Evolutionary conservation across 2,797 vertebrate genomes (phyloP).

Genomic region (Crenuchus spilurus): DNA sequence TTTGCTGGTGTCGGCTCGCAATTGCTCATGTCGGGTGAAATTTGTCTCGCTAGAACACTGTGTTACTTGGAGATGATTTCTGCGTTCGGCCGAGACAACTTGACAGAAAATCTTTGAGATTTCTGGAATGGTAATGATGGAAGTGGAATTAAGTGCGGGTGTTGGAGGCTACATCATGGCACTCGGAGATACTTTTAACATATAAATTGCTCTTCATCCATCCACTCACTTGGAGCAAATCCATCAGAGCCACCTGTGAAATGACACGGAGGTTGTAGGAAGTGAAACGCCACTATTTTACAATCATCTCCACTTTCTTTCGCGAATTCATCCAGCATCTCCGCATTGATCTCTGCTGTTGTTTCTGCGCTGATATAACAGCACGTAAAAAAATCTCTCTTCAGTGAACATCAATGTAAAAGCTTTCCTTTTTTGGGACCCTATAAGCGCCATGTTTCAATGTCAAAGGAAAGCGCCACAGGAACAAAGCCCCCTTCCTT

Average conservation of each 20-base stretch:
- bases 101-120: constrained; percentile 76
- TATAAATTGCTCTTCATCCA: constrained; percentile 66
- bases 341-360: constrained; percentile 16
- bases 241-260: constrained; percentile 60
- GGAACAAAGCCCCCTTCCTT: constrained; percentile 45
- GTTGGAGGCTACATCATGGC: constrained; percentile 62
- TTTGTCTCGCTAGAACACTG: constrained; percentile 72
- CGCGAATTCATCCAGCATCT: constrained; percentile 50
- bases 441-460: constrained; percentile 53
- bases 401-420: constrained; percentile 36
- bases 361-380: constrained; percentile 39
- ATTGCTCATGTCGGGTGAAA: constrained; percentile 69
- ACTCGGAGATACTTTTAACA: constrained; percentile 66
- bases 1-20: constrained; percentile 69
- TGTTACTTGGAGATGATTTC: constrained; percentile 70
- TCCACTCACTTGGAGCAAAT: constrained; percentile 64
- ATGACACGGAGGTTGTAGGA: constrained; percentile 39
- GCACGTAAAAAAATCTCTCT: constrained; percentile 32
- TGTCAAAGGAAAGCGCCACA: constrained; percentile 47
- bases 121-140: constrained; percentile 70
- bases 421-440: constrained; percentile 36
- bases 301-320: constrained; percentile 59
- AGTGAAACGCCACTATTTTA: constrained; percentile 54
- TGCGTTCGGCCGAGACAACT: constrained; percentile 61
- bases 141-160: constrained; percentile 67